Evolutionary conservation across 2,113 vertebrate genomes (phyloP).

Genomic region (Leptobrachium leishanense): DNA sequence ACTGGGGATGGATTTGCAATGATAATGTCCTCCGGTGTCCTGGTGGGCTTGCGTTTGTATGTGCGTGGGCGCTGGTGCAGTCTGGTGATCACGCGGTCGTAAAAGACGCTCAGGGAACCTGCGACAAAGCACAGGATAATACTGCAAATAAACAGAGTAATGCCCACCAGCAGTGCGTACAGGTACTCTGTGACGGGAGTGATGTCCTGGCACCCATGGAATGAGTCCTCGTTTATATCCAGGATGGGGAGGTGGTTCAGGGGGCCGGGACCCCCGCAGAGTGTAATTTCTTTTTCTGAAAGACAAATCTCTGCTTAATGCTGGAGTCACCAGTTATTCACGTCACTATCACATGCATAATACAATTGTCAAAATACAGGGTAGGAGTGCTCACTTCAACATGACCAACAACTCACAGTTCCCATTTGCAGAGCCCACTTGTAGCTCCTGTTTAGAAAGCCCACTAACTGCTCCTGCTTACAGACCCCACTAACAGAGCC

Average conservation of each 20-base stretch:
- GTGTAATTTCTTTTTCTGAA: slow-evolving; percentile 38
- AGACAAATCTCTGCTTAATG: neutral
- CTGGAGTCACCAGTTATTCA: too few relatives aligned
- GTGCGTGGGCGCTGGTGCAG: neutral
- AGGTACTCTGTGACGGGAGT: slow-evolving; percentile 50
- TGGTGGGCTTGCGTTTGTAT: neutral
- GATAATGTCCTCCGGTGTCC: neutral
- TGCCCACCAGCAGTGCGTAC: slow-evolving; percentile 58
- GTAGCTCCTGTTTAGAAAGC: too few relatives aligned
- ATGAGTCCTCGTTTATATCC: slow-evolving; percentile 62
- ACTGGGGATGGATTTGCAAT: neutral
- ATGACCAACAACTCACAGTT: too few relatives aligned
- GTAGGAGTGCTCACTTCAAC: too few relatives aligned
- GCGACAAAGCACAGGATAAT: slow-evolving; percentile 61
- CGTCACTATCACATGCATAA: too few relatives aligned
- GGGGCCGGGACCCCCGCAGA: slow-evolving; percentile 57
- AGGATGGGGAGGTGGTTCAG: slow-evolving; percentile 54
- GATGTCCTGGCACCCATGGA: slow-evolving; percentile 59
- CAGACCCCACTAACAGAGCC: too few relatives aligned
- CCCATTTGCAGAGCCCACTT: too few relatives aligned
- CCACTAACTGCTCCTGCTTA: too few relatives aligned
- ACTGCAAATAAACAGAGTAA: slow-evolving; percentile 63
- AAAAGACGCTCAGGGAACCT: slow-evolving; percentile 53
- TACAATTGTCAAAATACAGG: too few relatives aligned
- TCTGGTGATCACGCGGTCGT: neutral